A percentile compares a stretch with the other conserved stretches of the same genome.
phyloP scores from a whole-genome alignment of 2,888 invertebrate genomes.

The Parasteatoda lunata region DNA sequence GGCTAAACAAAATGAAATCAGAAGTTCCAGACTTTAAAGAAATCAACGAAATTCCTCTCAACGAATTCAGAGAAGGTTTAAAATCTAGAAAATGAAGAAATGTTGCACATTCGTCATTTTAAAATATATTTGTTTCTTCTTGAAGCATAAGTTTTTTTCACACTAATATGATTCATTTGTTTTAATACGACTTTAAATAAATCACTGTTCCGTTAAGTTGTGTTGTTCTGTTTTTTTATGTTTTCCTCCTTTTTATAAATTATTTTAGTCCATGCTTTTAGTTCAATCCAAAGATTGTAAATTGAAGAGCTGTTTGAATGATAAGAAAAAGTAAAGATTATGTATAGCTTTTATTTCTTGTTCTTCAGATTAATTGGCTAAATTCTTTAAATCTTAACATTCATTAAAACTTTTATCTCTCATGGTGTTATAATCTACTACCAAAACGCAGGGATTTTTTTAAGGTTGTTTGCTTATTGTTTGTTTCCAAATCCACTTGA shows the following conservation, averaged over 20 bases:
- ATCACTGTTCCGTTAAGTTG: neutral
- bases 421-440: too few relatives aligned
- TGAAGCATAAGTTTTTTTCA: neutral
- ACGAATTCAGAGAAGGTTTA: slow-evolving; percentile 45
- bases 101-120: neutral
- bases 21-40: slow-evolving; percentile 64
- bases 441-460: too few relatives aligned
- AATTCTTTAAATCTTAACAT: too few relatives aligned
- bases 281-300: neutral
- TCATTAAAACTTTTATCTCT: too few relatives aligned
- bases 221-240: neutral
- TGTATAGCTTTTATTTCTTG: neutral
- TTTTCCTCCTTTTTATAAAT: neutral
- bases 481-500: too few relatives aligned
- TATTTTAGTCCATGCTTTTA: neutral
- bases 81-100: slow-evolving; percentile 48
- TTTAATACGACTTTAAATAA: slow-evolving; percentile 7
- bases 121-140: neutral
- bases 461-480: too few relatives aligned
- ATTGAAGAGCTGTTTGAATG: neutral
- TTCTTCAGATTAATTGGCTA: neutral
- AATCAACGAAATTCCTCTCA: slow-evolving; percentile 61
- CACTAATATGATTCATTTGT: neutral
- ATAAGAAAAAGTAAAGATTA: neutral
- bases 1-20: slow-evolving; percentile 57